Conservation (phyloP, 2,888 invertebrate genomes). For the Boloria euphrosyne region DNA sequence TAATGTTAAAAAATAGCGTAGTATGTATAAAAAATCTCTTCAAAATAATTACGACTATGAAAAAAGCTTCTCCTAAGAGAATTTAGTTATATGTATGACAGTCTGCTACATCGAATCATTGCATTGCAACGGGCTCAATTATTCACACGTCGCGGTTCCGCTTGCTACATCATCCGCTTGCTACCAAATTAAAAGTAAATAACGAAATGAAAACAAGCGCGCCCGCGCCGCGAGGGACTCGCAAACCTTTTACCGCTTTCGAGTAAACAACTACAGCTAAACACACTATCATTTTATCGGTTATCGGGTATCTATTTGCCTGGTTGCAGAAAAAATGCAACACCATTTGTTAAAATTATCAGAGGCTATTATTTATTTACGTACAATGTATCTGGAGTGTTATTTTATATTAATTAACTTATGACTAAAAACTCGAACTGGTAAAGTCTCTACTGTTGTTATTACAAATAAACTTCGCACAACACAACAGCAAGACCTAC, state of each 20-base stretch:
- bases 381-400: background rate
- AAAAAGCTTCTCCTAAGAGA: background rate
- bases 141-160: conserved; percentile 74
- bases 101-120: conserved; percentile 14
- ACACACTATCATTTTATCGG: conserved; percentile 78
- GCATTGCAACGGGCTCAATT: conserved; percentile 66
- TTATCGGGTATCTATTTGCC: conserved; percentile 62
- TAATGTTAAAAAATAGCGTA: no score
- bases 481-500: conserved; percentile 61
- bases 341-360: background rate
- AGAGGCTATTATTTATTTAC: no score
- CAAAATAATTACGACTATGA: background rate
- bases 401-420: conserved; percentile 18
- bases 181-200: conserved; percentile 83
- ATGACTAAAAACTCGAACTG: conserved; percentile 29
- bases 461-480: conserved; percentile 38
- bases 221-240: conserved; percentile 73
- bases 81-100: conserved; percentile 4
- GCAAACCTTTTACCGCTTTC: conserved; percentile 81
- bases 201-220: conserved; percentile 81
- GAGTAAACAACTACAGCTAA: conserved; percentile 78
- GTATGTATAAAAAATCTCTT: background rate
- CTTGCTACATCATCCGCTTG: conserved; percentile 77
- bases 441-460: conserved; percentile 32
- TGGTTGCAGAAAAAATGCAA: conserved; percentile 44